Evolutionary conservation across 2,888 invertebrate genomes (phyloP).

Genomic region (Apotomis capreana): DNA sequence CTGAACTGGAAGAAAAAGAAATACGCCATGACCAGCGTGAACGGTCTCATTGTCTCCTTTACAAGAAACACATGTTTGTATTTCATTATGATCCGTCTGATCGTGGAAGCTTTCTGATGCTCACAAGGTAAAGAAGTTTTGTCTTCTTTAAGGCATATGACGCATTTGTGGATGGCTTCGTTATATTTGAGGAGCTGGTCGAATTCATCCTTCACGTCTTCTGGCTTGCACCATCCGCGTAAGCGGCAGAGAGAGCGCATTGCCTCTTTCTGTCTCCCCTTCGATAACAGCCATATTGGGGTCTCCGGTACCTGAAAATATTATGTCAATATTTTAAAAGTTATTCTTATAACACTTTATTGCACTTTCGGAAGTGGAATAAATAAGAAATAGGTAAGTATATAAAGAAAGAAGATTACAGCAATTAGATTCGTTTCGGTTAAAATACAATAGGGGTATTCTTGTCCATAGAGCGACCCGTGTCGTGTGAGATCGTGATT

Average conservation of each 20-base stretch:
- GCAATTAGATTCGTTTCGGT: no score
- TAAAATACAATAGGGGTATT: no score
- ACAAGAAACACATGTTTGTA: conserved; percentile 71
- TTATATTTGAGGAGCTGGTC: conserved; percentile 75
- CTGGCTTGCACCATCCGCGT: conserved; percentile 80
- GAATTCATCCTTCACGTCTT: conserved; percentile 80
- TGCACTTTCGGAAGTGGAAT: no score
- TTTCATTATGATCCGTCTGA: conserved; percentile 58
- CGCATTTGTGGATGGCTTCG: conserved; percentile 64
- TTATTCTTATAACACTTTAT: no score
- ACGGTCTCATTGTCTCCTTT: conserved; percentile 80
- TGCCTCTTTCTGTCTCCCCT: conserved; percentile 81
- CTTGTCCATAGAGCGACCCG: no score
- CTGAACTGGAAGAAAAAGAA: conserved; percentile 81
- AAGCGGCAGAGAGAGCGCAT: conserved; percentile 80
- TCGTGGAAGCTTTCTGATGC: conserved; percentile 57
- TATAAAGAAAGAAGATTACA: no score
- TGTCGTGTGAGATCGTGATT: no score
- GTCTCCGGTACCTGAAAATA: conserved; percentile 82
- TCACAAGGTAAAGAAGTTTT: conserved; percentile 57
- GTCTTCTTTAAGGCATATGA: conserved; percentile 65
- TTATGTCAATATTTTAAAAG: no score
- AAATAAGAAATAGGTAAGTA: no score
- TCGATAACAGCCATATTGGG: conserved; percentile 84
- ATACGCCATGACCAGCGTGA: conserved; percentile 77